Evolutionary conservation across 2,113 vertebrate species (phyloP), one percentile per base, ranked within the genome.

Genomic region (Crotalus helleri): DNA sequence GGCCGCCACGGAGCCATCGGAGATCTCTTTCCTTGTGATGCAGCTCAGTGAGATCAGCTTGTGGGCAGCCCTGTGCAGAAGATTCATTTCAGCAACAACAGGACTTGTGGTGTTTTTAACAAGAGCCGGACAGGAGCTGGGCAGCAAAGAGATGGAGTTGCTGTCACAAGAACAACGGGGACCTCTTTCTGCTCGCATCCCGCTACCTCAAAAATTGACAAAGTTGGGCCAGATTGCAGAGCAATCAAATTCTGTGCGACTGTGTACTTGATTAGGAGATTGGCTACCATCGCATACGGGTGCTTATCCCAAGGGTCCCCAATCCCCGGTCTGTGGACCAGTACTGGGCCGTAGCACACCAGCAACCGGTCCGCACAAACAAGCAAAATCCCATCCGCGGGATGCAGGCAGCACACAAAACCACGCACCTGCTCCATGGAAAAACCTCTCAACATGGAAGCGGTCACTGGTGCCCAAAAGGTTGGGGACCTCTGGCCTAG

Each of bases 31-130:
- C 96, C 91, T 93, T 95, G 39, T 94, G 95, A 97, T 49, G 96
- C 92, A 94, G 95, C 95, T 96, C 97, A 94, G 96, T 97, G 97
- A 98, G 97, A 39, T 13, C 94, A 95, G 96, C 74, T 94, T 90
- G 95, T 95, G 95, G 93, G 97, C 96, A 97, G 92, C 87, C 93
- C 96, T 96, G 91, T n/a, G 93, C 59, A 64, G 0, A 1, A 96
- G 97, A 96, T 95, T 96, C 96, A 95, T 90, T 69, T 93, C 64
- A 64, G 93, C 95, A 95, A 94, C 87, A 87, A 89, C 89, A 93
- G 64, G 92, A 89, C 8, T 89, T 92, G 46, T 12, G 24, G 92
- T 93, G 94, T 81, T 87, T 96, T 95, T 46, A 88, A 96, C 29
- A 24, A 51, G 95, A 94, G 88, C 0, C 0, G 90, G 87, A 5